Evolutionary conservation across 2,797 vertebrate genomes (phyloP), one percentile per base, ranked within the genome.

Genomic region (Phrynocephalus vlangalii): DNA sequence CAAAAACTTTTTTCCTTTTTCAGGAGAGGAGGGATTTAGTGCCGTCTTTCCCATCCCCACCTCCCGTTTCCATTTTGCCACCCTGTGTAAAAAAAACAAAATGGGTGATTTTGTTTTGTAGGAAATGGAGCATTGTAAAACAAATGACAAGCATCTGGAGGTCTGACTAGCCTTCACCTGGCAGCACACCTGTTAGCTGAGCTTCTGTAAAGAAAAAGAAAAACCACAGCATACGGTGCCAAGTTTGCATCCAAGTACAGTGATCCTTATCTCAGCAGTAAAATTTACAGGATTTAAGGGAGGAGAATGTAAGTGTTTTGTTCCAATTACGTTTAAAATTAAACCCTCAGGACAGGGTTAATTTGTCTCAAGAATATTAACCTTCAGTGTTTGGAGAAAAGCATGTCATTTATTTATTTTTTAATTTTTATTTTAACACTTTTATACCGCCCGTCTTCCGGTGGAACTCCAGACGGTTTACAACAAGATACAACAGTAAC

Each of bases 261-360:
- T 9, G 75, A 84, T 1, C 60, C 33, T 88, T 91, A 26, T 85
- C 44, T 73, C 91, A 80, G 89, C 33, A 28, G 26, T 67, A 68
- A 76, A 68, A 52, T n/a, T 9, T 71, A 2, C 22, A 28, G 9
- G 26, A 11, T 33, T 1, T 24, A 9, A 79, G 26, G 73, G 68
- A 28, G 68, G 44, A 82, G 30, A 9, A 30, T 84, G 0, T 7
- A 72, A 83, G 50, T n/a, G 87, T 72, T 72, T 52, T 4, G 68
- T 50, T 52, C 56, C n/a, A 68, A 33, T 30, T 67, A 70, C 26
- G 52, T 81, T 90, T 79, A 89, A 94, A 89, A 66, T 11, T 83
- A 81, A 86, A 78, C 1, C 68, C 79, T 79, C 76, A 76, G 83
- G 72, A 79, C 30, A 92, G 91, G 60, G 50, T 85, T 80, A 85